These are phyloP conservation scores for Ennomos quercinarius DNA, from an alignment of 2,888 invertebrate species.

Conservation along the genomic window DNA sequence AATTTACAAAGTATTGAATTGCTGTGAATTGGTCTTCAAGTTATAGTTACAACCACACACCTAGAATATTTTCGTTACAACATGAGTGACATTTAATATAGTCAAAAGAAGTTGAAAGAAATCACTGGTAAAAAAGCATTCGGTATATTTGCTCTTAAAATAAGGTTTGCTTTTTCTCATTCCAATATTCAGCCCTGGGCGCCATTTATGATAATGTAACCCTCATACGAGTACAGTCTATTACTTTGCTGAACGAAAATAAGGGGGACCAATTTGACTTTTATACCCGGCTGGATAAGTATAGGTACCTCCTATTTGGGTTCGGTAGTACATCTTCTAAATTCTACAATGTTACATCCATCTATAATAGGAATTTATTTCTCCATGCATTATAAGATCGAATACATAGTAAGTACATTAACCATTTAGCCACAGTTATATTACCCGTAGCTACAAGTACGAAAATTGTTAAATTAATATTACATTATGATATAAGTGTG, in stretches of 20 bases:
- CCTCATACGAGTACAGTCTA: constrained; percentile 36
- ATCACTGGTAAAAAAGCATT: constrained; percentile 28
- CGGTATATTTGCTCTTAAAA: constrained; percentile 37
- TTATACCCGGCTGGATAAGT: constrained; percentile 30
- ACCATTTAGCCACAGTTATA: too few species aligned
- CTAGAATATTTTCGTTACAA: neutral
- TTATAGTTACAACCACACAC: too few species aligned
- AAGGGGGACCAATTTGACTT: constrained; percentile 41
- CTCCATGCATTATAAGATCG: too few species aligned
- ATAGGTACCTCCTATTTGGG: neutral
- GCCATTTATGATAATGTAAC: constrained; percentile 52
- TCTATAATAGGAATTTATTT: too few species aligned
- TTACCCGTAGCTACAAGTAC: too few species aligned
- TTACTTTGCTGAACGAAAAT: constrained; percentile 38
- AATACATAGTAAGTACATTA: too few species aligned
- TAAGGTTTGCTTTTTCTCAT: constrained; percentile 33
- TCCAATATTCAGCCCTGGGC: constrained; percentile 47
- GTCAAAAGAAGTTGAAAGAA: constrained; percentile 7
- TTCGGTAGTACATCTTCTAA: too few species aligned
- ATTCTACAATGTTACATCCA: too few species aligned
- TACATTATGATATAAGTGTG: too few species aligned
- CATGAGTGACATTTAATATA: constrained; percentile 2
- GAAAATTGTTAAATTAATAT: too few species aligned
- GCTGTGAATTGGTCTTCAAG: too few species aligned
- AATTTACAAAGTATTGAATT: too few species aligned